Evolutionary conservation across 2,113 vertebrate genomes (phyloP), one percentile per base, ranked within the genome.

Genomic region (Zosterops japonicus): DNA sequence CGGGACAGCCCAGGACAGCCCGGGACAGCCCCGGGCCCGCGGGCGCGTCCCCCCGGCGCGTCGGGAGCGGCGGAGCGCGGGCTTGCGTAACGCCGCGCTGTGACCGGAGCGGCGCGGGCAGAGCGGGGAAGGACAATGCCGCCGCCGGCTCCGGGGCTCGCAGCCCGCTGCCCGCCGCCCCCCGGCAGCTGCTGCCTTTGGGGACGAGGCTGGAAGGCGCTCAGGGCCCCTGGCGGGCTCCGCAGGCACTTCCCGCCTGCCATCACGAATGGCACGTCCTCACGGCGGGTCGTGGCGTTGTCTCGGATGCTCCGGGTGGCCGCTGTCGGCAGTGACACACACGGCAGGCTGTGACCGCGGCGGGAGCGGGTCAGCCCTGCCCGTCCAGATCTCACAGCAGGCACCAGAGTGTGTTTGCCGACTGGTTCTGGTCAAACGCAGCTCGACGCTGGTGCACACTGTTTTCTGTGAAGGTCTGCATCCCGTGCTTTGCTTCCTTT

Each of bases 1-100:
- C 36, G 36, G 36, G 36, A 36, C 36, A 36, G 36, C 36, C 36
- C 36, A 36, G 36, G 36, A 36, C 36, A 9, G 36, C 36, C 36
- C 36, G 36, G 36, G 36, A 36, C 36, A 36, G 36, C 36, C 36
- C 36, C 36, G 36, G 36, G 36, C 36, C 36, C 36, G 36, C 36
- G 36, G 36, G 36, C 36, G 36, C 36, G 36, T 36, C 36, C 27
- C 27, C 50, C 27, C 53, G 59, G 75, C 47, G 0, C 10, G 47
- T 16, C 17, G 47, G 59, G 77, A 50, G 71, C 83, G 33, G n/a
- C 5, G 36, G 69, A n/a, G 69, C 47, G 29, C 64, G 11, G 55
- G 77, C 67, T 87, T 90, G 87, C 78, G 72, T 83, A 95, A 87
- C 78, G 72, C 72, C 5, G 61, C 33, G 78, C 33, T 69, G 65